Base-by-base conservation (phyloP, 2,113 vertebrate species). In the Laticauda colubrina region DNA sequence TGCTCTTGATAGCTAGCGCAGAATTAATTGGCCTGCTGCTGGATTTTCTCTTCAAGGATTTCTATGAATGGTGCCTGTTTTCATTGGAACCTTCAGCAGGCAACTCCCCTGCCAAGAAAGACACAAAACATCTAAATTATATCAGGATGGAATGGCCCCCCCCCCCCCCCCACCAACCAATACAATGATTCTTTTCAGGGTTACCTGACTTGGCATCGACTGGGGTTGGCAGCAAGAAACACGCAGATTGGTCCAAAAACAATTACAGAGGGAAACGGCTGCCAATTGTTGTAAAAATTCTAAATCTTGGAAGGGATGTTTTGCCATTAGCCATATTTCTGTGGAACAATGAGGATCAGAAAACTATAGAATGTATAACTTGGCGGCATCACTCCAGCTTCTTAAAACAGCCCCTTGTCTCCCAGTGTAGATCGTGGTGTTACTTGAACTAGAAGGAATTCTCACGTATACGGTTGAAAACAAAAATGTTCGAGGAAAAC, bases 241-340 rank as follows among this genome's bases (percentile, higher is more conserved):
- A 61, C 69, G 26, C 88, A 43, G 89, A 94, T 93, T 87, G 90
- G 94, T 97, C 95, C 92, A 95, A 92, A 94, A 95, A 92, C 93
- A 97, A 94, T 96, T 95, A 92, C 0, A 0, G 90, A 91, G 92
- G 59, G 91, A 93, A 90, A 89, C 57, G 0, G 5, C 91, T 96
- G 96, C 95, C 96, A 96, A 86, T 91, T 94, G 94, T 90, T 94
- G 81, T 96, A 96, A 96, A 51, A 97, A 81, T 75, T 96, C 90
- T 94, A 90, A 43, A 95, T 85, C 88, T 95, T 96, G 93, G 91
- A 93, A 94, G 95, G 93, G 88, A 93, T 92, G 85, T 85, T 88
- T 96, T 90, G 53, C 95, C 94, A 94, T 94, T 90, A 96, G 94
- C 95, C 88, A 23, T 93, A 90, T 95, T 95, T 96, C 87, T 95